A percentile compares a stretch with the other conserved stretches of the same genome.
Evolutionary conservation across 1,140 invertebrate species (phyloP).

Genomic region (Rhopalosiphum padi): DNA sequence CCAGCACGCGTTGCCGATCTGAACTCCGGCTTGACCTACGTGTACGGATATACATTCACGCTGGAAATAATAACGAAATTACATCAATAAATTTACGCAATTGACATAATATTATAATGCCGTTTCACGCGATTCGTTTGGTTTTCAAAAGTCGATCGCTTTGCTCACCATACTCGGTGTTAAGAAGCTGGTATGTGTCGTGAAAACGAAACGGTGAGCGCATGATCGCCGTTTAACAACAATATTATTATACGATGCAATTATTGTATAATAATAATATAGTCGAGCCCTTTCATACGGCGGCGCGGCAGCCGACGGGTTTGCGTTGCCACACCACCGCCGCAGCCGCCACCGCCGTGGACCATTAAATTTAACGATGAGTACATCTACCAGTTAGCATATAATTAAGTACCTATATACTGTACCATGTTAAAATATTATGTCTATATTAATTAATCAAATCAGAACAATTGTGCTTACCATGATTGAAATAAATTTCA

Average conservation of each 20-base stretch:
- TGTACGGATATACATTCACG: constrained; percentile 6
- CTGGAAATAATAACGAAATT: neutral
- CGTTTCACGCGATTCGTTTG: neutral
- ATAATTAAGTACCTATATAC: constrained; percentile 11
- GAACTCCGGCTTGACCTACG: neutral
- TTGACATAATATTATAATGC: neutral
- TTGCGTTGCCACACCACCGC: neutral
- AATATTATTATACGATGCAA: neutral
- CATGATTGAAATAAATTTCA: neutral
- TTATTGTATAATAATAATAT: neutral
- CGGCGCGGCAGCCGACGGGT: neutral
- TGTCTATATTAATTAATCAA: neutral
- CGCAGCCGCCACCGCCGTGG: no score
- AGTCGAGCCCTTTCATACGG: neutral
- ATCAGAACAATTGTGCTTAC: neutral
- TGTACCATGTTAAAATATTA: neutral
- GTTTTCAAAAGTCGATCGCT: neutral
- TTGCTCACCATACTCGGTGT: no score
- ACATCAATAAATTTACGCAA: no score
- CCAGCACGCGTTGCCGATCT: neutral
- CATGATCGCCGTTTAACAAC: neutral
- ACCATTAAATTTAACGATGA: neutral
- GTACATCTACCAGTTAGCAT: neutral
- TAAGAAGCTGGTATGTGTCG: neutral
- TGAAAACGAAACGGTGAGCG: neutral